These are phyloP conservation scores for Adelognathus sp. DNA, from an alignment of 2,888 invertebrate species.

Conservation along the genomic window DNA sequence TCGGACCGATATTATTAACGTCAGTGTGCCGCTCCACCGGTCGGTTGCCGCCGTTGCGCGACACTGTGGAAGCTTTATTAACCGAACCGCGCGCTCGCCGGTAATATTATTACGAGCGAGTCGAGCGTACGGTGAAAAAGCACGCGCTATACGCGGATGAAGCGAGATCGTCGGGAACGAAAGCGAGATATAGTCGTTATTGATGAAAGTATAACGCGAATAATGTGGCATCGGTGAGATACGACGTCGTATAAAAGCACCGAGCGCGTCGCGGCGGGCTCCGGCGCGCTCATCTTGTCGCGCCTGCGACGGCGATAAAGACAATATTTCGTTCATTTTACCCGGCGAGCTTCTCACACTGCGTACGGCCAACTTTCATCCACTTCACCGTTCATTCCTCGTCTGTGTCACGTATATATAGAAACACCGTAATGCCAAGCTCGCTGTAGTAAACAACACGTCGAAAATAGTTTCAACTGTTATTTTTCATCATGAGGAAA, in stretches of 20 bases:
- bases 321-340: slow-evolving; percentile 31
- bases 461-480: too few relatives aligned
- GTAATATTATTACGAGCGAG: slow-evolving; percentile 40
- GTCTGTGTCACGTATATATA: too few relatives aligned
- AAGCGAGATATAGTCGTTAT: slow-evolving; percentile 38
- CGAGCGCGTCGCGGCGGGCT: neutral
- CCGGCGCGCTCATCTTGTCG: slow-evolving; percentile 16
- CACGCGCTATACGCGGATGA: slow-evolving; percentile 22
- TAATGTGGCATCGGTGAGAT: slow-evolving; percentile 52
- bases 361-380: slow-evolving; percentile 21
- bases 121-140: slow-evolving; percentile 15
- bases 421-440: too few relatives aligned
- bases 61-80: slow-evolving; percentile 34
- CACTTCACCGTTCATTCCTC: slow-evolving; percentile 13
- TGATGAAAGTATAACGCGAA: slow-evolving; percentile 53
- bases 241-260: slow-evolving; percentile 52
- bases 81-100: slow-evolving; percentile 27
- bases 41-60: neutral
- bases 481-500: too few relatives aligned
- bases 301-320: slow-evolving; percentile 48
- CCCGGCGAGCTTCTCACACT: slow-evolving; percentile 1
- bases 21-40: neutral
- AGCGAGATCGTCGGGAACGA: neutral
- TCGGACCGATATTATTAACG: slow-evolving; percentile 29
- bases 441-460: neutral